Conservation (phyloP, 2,113 vertebrate species). For the Burhinus oedicnemus region DNA sequence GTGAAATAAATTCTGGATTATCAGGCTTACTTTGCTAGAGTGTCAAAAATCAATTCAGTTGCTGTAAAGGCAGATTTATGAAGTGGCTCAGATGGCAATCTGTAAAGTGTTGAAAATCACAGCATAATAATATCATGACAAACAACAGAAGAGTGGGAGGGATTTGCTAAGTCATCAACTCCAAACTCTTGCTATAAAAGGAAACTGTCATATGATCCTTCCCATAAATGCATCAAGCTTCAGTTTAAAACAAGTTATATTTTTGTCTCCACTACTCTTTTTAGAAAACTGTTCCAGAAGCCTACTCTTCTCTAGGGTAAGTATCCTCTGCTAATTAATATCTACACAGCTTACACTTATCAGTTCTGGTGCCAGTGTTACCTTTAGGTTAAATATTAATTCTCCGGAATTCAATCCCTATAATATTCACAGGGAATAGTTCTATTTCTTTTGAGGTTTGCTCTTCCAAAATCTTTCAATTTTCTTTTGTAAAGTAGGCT, state of each 20-base stretch:
- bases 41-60: constrained; percentile 11
- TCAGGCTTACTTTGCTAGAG: not conserved
- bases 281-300: not conserved
- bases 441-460: not conserved
- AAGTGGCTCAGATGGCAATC: constrained; percentile 43
- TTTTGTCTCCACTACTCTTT: not conserved
- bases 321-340: not conserved
- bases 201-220: not conserved
- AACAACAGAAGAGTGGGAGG: not conserved
- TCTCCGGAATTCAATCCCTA: not conserved
- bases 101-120: constrained; percentile 39
- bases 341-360: not conserved
- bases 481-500: not conserved
- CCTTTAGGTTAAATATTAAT: not conserved
- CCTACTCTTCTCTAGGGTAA: not conserved
- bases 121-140: constrained; percentile 38
- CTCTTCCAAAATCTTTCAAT: not conserved
- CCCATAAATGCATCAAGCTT: not conserved
- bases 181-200: not conserved
- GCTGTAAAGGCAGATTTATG: constrained; percentile 18
- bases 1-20: not conserved
- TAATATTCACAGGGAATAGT: not conserved
- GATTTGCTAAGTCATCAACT: constrained; percentile 46
- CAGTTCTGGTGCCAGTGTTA: not conserved
- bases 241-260: not conserved